These are phyloP conservation scores for Sphyrna mokarran DNA, from an alignment of 2,113 vertebrate species.

Conservation along the genomic window DNA sequence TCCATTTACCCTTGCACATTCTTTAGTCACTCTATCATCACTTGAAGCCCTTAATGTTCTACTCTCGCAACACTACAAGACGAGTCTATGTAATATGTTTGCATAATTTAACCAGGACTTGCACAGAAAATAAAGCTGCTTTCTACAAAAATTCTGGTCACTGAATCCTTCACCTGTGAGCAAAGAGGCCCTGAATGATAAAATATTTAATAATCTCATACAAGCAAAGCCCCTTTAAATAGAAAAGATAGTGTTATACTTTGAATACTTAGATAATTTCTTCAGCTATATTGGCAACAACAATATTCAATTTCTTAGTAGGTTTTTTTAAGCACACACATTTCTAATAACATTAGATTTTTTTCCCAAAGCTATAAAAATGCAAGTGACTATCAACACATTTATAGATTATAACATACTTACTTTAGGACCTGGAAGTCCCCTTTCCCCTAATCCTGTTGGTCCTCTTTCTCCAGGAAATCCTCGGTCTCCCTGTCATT, in stretches of 20 bases:
- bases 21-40: not conserved
- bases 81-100: not conserved
- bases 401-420: conserved; percentile 28
- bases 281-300: not conserved
- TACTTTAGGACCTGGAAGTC: conserved; percentile 60
- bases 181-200: not conserved
- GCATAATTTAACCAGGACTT: not conserved
- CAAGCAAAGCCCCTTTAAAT: no score
- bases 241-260: not conserved
- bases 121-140: not conserved
- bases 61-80: no score
- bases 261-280: not conserved
- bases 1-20: not conserved
- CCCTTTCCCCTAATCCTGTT: conserved; percentile 54
- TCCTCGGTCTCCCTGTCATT: conserved; percentile 58
- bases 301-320: not conserved
- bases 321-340: not conserved
- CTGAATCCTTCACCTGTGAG: not conserved
- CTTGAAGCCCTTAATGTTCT: not conserved
- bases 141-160: not conserved
- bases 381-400: not conserved
- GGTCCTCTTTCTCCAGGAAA: conserved; percentile 56
- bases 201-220: not conserved
- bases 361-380: not conserved
- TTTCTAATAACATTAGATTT: not conserved